Evolutionary conservation across 2,797 vertebrate species (phyloP), one percentile per base, ranked within the genome.

Genomic region (Pseudochromis fuscus): DNA sequence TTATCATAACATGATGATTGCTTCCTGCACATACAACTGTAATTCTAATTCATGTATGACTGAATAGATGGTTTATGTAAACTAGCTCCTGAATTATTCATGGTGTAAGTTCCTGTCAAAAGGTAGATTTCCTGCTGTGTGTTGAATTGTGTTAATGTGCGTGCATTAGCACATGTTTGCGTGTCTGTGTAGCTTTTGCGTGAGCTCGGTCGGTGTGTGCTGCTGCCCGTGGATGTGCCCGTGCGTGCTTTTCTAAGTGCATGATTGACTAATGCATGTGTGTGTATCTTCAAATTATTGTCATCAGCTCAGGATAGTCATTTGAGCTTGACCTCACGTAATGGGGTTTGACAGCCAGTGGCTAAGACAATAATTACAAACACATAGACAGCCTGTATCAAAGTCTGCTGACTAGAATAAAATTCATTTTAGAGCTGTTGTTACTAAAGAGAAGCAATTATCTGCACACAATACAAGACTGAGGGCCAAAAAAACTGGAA

Each of bases 291-390:
- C 70, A 83, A 86, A 80, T 88, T 81, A 83, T 80, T 85, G 75
- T 81, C 86, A 82, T 88, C 69, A 82, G 66, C 63, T 86, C 83
- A 85, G 75, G 76, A 86, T 62, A 85, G 78, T 79, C 74, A 79
- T 81, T 85, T 82, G 42, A 77, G 58, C 73, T 75, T 86, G 87
- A 92, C 83, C 87, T 89, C 69, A 85, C 30, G 64, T 87, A 88
- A 90, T 85, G 68, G 71, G 75, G 67, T 83, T 84, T 85, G 89
- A 85, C 81, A 87, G 76, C 69, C 72, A 77, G 69, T 76, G 77
- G 81, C 82, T 82, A 79, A 88, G 85, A 87, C 84, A 89, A 84
- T 91, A 89, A 91, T 91, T 91, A 85, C 84, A 87, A 85, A 90
- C 71, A 85, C 81, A 73, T 64, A 87, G 75, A 73, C 77, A 55